Evolutionary conservation across 1,140 invertebrate genomes (phyloP).

Genomic region (Theocolax elegans): DNA sequence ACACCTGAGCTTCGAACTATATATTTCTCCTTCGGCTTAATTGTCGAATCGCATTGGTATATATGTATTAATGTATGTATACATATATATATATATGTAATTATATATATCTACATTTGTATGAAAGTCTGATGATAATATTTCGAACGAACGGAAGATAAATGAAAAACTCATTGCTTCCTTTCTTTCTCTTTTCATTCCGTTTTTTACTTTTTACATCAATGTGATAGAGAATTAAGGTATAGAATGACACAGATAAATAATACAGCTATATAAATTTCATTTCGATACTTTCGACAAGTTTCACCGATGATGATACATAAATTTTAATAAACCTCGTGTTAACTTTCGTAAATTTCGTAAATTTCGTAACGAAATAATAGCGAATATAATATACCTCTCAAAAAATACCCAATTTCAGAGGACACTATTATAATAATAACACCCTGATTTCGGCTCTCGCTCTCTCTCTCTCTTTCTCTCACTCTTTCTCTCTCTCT

Average conservation of each 20-base stretch:
- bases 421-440: conserved; percentile 10
- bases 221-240: conserved; percentile 21
- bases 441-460: conserved; percentile 34
- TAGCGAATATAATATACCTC: too few species aligned
- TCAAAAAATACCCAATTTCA: conserved; percentile 18
- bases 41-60: conserved; percentile 31
- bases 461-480: too few species aligned
- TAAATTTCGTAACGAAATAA: not conserved
- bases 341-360: conserved; percentile 17
- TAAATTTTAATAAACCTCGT: conserved; percentile 22
- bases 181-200: not conserved
- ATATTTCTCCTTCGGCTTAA: not conserved
- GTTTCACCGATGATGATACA: too few species aligned
- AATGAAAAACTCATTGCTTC: conserved; percentile 6
- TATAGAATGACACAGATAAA: conserved; percentile 19
- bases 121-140: too few species aligned
- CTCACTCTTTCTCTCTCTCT: too few species aligned
- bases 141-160: conserved; percentile 23
- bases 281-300: too few species aligned
- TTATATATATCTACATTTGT: too few species aligned
- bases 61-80: conserved; percentile 17
- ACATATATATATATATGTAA: too few species aligned
- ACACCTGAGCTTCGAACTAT: not conserved
- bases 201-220: too few species aligned
- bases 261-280: too few species aligned